Conservation (phyloP, 2,888 invertebrate genomes). For the Megalurothrips usitatus region DNA sequence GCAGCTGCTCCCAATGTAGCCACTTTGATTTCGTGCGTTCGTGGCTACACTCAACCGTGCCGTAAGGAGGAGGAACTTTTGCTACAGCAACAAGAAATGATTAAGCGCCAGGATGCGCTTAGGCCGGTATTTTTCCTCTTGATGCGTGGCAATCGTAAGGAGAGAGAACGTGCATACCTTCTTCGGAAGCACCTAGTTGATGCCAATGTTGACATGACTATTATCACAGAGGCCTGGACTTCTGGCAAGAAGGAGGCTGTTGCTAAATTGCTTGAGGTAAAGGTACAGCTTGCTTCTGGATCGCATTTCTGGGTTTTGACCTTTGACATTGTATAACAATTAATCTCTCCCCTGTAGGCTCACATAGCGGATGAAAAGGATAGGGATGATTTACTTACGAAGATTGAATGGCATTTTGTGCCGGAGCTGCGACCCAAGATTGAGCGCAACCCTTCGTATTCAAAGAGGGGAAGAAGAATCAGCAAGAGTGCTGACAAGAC, state of each 20-base stretch:
- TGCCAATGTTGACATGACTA: background rate
- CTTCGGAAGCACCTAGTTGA: background rate
- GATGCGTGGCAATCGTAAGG: conserved; percentile 44
- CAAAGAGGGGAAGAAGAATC: background rate
- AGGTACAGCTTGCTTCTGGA: background rate
- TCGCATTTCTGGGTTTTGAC: background rate
- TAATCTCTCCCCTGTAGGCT: background rate
- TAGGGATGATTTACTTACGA: background rate
- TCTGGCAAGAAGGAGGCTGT: background rate
- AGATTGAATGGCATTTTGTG: conserved; percentile 9
- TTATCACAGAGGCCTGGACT: conserved; percentile 12
- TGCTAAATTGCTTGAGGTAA: background rate
- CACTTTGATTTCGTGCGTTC: conserved; percentile 35
- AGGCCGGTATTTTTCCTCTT: conserved; percentile 65
- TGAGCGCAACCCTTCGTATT: background rate
- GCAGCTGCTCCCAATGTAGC: conserved; percentile 33
- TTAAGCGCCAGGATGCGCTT: conserved; percentile 54
- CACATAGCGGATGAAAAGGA: background rate
- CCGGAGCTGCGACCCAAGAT: background rate
- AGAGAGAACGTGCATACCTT: background rate
- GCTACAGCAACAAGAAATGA: conserved; percentile 41
- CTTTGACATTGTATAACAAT: background rate
- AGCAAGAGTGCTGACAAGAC: conserved; percentile 5
- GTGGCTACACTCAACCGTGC: conserved; percentile 34
- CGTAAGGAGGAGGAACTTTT: background rate